Evolutionary conservation across 2,888 invertebrate genomes (phyloP).

Genomic region (Patella ulyssiponensis): DNA sequence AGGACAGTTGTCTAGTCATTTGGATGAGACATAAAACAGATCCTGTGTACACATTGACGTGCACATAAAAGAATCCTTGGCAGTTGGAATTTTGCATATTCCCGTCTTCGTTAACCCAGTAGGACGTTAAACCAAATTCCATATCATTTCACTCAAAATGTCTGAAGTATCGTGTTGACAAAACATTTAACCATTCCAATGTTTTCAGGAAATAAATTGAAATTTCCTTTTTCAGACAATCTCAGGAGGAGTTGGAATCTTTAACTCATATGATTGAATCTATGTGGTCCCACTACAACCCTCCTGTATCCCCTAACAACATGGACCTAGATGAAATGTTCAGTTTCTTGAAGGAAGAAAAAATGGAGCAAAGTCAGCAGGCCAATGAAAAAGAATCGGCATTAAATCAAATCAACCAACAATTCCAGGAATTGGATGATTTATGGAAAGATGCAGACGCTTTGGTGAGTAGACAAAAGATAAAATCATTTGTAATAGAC

Average conservation of each 20-base stretch:
- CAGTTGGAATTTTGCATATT: too few species aligned
- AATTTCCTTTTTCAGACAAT: conserved; percentile 46
- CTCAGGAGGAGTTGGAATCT: conserved; percentile 60
- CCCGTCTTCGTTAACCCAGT: too few species aligned
- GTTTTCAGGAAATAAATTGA: not conserved
- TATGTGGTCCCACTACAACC: conserved; percentile 64
- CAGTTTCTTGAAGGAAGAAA: conserved; percentile 61
- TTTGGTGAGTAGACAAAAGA: not conserved
- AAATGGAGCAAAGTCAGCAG: conserved; percentile 31
- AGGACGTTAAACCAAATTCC: too few species aligned
- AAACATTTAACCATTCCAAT: too few species aligned
- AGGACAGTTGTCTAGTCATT: too few species aligned
- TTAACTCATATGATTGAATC: conserved; percentile 63
- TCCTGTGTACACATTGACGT: too few species aligned
- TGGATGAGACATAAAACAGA: too few species aligned
- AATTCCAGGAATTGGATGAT: conserved; percentile 59
- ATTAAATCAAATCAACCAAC: conserved; percentile 58
- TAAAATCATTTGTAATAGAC: too few species aligned
- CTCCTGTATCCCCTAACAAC: conserved; percentile 58
- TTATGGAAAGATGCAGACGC: conserved; percentile 44
- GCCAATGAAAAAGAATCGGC: conserved; percentile 49
- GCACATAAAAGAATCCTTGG: too few species aligned
- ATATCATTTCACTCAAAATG: too few species aligned
- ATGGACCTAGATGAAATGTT: conserved; percentile 65
- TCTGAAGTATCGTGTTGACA: too few species aligned